phyloP scores from a whole-genome alignment of 2,888 invertebrate species.

The Dryobota labecula region DNA sequence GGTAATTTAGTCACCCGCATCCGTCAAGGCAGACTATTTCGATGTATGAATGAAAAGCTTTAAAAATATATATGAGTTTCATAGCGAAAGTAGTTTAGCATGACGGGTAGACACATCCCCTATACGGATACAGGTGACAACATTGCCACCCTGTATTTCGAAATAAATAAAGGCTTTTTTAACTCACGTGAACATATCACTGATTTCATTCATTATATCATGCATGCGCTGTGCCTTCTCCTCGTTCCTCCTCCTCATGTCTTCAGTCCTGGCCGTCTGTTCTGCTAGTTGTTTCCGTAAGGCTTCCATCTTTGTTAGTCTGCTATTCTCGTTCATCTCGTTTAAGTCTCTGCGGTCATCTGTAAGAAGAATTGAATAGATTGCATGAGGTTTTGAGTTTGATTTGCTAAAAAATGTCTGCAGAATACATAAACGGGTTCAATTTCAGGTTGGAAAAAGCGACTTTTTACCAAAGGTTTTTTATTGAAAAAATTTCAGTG shows the following conservation, averaged over 20 bases:
- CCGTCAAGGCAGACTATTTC: neutral
- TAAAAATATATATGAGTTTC: neutral
- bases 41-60: too few species aligned
- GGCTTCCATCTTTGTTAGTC: constrained; percentile 64
- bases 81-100: neutral
- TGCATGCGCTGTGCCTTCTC: constrained; percentile 65
- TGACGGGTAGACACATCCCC: neutral
- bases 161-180: neutral
- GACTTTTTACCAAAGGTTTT: neutral
- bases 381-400: neutral
- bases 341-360: constrained; percentile 83
- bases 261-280: constrained; percentile 68
- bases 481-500: neutral
- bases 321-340: constrained; percentile 69
- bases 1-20: neutral
- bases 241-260: constrained; percentile 63
- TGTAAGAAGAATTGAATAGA: constrained; percentile 50
- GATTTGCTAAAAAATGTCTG: neutral
- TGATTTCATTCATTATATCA: constrained; percentile 73
- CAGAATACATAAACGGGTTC: neutral
- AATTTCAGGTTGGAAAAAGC: neutral
- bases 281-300: constrained; percentile 69
- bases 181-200: constrained; percentile 81
- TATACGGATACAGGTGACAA: neutral
- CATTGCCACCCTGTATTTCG: neutral